Evolutionary conservation across 2,888 invertebrate species (phyloP).

Genomic region (Spicauda simplicius): DNA sequence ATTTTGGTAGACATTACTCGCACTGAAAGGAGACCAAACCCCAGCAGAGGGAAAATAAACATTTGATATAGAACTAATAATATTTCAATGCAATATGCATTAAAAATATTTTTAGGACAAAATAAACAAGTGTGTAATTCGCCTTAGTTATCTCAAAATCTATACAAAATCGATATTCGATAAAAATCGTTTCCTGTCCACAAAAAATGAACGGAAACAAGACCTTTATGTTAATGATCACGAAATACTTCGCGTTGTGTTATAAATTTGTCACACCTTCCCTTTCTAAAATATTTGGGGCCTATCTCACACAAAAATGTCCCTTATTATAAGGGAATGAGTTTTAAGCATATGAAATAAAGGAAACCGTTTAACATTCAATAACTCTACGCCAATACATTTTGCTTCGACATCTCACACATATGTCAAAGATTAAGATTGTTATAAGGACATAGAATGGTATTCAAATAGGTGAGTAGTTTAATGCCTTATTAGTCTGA

Average conservation of each 20-base stretch:
- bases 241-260: conserved; percentile 21
- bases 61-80: too few relatives aligned
- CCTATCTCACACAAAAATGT: background rate
- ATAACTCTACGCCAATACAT: conserved; percentile 5
- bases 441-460: background rate
- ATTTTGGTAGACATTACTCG: too few relatives aligned
- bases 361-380: conserved; percentile 21
- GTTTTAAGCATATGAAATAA: background rate
- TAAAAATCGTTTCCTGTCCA: conserved; percentile 27
- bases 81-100: too few relatives aligned
- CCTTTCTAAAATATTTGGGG: conserved; percentile 19
- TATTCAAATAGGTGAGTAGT: too few relatives aligned
- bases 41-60: too few relatives aligned
- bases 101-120: too few relatives aligned
- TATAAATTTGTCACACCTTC: conserved; percentile 37
- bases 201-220: conserved; percentile 23
- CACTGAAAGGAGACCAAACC: too few relatives aligned
- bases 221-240: conserved; percentile 28
- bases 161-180: conserved; percentile 23
- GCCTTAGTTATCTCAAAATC: conserved; percentile 14
- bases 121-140: background rate
- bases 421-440: background rate
- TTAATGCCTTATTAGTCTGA: too few relatives aligned
- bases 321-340: background rate
- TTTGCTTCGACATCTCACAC: conserved; percentile 5